Conservation (phyloP, 2,113 vertebrate species). For the Rhynchomys soricoides region DNA sequence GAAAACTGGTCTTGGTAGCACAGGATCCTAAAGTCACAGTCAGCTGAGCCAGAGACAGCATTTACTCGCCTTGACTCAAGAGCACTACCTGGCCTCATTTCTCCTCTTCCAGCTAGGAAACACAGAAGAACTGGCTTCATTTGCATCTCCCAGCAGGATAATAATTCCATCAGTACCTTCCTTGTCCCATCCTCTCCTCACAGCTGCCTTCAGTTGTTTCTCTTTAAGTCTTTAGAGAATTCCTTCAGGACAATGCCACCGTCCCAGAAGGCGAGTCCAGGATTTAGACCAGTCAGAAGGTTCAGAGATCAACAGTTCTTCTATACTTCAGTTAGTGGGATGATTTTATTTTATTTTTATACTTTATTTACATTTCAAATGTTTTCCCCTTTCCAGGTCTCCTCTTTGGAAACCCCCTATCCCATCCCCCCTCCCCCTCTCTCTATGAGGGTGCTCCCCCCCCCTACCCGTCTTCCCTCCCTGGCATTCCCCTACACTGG, state of each 20-base stretch:
- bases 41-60: rapidly evolving
- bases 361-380: too few relatives aligned
- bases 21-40: background rate
- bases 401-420: too few relatives aligned
- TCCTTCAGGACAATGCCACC: background rate
- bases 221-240: background rate
- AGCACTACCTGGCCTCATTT: background rate
- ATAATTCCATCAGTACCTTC: background rate
- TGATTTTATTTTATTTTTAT: too few relatives aligned
- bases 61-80: background rate
- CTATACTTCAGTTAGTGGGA: background rate
- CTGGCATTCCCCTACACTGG: too few relatives aligned
- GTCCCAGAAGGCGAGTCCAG: background rate
- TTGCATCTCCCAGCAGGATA: too few relatives aligned
- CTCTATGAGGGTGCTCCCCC: too few relatives aligned
- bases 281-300: background rate
- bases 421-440: too few relatives aligned
- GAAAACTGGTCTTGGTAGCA: background rate
- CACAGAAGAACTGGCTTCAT: background rate
- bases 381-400: too few relatives aligned
- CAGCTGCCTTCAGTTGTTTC: background rate
- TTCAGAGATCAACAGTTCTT: background rate
- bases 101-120: background rate
- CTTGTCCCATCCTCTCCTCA: background rate
- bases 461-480: too few relatives aligned